phyloP scores from a whole-genome alignment of 2,888 invertebrate species.

The Fragum fragum region DNA sequence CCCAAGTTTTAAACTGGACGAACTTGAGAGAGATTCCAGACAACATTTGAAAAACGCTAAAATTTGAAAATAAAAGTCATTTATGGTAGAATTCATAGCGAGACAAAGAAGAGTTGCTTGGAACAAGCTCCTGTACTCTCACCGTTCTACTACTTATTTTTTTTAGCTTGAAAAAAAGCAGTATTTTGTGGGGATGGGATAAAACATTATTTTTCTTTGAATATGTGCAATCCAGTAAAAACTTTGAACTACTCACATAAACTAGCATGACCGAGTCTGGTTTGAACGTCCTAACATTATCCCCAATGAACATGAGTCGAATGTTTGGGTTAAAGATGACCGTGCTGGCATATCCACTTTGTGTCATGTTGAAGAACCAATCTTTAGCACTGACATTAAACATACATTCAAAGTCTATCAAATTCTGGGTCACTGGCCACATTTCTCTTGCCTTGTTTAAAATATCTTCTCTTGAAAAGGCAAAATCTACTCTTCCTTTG shows the following conservation, averaged over 20 bases:
- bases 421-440: constrained; percentile 74
- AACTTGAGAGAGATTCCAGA: too few relatives aligned
- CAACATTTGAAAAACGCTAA: too few relatives aligned
- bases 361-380: constrained; percentile 85
- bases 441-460: constrained; percentile 60
- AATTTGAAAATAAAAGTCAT: too few relatives aligned
- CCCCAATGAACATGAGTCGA: constrained; percentile 94
- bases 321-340: constrained; percentile 95
- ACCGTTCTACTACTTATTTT: too few relatives aligned
- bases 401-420: constrained; percentile 82
- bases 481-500: constrained; percentile 95
- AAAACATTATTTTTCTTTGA: too few relatives aligned
- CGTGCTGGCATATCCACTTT: constrained; percentile 93
- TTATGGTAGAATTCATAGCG: too few relatives aligned
- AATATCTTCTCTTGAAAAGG: constrained; percentile 94
- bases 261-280: constrained; percentile 96
- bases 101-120: too few relatives aligned
- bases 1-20: too few relatives aligned
- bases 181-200: too few relatives aligned
- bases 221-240: too few relatives aligned
- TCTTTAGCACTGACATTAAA: constrained; percentile 85
- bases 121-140: too few relatives aligned
- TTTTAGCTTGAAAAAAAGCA: too few relatives aligned
- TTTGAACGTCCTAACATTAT: constrained; percentile 97
- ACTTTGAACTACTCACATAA: constrained; percentile 90